These are phyloP conservation scores for Caenorhabditis zanzibari DNA, from an alignment of 2,888 invertebrate genomes.

Conservation along the genomic window DNA sequence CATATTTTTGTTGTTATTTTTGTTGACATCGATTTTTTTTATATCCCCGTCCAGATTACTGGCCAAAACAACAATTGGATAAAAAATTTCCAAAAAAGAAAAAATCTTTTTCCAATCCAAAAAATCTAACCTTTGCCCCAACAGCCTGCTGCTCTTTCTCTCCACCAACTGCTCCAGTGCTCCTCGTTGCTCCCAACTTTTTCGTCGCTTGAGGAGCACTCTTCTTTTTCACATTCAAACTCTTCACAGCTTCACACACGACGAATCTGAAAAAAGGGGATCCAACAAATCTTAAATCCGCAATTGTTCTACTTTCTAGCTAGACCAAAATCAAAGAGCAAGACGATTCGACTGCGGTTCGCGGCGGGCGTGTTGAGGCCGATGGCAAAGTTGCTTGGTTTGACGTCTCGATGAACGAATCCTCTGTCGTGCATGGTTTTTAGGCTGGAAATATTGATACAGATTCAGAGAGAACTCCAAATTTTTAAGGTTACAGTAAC, in stretches of 20 bases:
- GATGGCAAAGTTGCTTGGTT: slow-evolving; percentile 47
- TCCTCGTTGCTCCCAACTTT: neutral
- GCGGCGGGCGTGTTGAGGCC: neutral
- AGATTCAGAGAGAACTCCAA: too few relatives aligned
- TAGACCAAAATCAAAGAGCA: slow-evolving; percentile 50
- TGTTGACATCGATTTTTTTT: too few relatives aligned
- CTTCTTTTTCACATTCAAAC: neutral
- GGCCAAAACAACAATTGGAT: too few relatives aligned
- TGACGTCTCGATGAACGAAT: slow-evolving; percentile 61
- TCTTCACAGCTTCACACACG: neutral
- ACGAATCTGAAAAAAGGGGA: neutral
- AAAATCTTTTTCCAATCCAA: too few relatives aligned
- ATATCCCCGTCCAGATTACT: too few relatives aligned
- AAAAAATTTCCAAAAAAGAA: too few relatives aligned
- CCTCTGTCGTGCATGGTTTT: slow-evolving; percentile 54
- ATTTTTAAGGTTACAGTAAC: too few relatives aligned
- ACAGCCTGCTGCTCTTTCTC: too few relatives aligned
- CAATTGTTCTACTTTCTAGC: slow-evolving; percentile 25
- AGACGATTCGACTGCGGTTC: slow-evolving; percentile 4
- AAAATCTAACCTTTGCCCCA: too few relatives aligned
- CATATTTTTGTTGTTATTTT: too few relatives aligned
- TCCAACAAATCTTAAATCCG: too few relatives aligned
- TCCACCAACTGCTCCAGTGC: neutral
- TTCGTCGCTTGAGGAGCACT: neutral
- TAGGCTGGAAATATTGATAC: slow-evolving; percentile 23